phyloP scores from a whole-genome alignment of 2,113 vertebrate species.

The Apodemus sylvaticus region DNA sequence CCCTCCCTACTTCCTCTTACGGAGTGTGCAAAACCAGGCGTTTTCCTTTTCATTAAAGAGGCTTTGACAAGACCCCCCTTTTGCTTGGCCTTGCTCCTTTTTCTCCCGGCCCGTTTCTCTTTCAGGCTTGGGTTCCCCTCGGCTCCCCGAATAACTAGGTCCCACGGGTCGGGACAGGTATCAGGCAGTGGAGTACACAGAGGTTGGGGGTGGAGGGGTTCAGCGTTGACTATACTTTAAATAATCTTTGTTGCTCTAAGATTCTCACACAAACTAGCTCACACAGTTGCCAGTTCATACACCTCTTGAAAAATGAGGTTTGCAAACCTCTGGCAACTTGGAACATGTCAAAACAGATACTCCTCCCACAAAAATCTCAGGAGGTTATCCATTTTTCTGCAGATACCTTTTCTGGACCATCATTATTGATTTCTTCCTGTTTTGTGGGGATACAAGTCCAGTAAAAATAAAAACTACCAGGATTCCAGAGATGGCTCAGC shows the following conservation, averaged over 20 bases:
- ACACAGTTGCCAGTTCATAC: not conserved
- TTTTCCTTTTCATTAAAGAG: no score
- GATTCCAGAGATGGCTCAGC: not conserved
- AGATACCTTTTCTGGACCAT: not conserved
- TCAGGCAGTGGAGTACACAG: not conserved
- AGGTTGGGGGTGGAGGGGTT: not conserved
- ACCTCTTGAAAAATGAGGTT: not conserved
- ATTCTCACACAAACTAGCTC: not conserved
- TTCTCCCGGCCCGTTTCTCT: no score
- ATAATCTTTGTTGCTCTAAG: not conserved
- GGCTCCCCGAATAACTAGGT: no score
- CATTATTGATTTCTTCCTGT: not conserved
- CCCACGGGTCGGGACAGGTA: no score
- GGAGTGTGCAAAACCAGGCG: no score
- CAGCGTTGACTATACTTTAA: not conserved
- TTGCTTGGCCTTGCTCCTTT: no score
- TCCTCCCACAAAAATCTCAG: accelerated
- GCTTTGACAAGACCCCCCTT: no score
- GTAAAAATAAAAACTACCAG: not conserved
- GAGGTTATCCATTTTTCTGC: no score
- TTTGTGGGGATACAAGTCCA: not conserved
- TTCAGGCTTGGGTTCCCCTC: no score
- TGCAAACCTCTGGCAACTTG: not conserved
- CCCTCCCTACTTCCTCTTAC: no score
- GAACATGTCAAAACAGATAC: not conserved